phyloP scores from a whole-genome alignment of 2,797 vertebrate genomes.

The Lemur catta region DNA sequence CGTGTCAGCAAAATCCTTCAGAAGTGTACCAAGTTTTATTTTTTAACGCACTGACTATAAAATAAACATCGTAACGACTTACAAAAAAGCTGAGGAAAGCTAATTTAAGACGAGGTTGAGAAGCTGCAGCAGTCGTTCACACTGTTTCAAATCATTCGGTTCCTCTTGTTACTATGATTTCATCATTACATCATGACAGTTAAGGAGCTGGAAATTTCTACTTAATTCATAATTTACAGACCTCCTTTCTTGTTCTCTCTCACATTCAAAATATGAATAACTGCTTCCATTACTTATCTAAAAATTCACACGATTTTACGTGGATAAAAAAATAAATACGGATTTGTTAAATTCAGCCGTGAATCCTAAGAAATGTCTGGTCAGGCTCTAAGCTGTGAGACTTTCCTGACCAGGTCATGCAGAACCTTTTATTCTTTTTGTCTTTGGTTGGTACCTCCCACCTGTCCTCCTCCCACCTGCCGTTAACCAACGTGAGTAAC shows the following conservation, averaged over 20 bases:
- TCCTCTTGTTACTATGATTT: not conserved
- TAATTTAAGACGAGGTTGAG: not conserved
- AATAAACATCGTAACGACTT: not conserved
- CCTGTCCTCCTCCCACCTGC: not conserved
- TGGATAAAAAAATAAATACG: not conserved
- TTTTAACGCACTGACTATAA: not conserved
- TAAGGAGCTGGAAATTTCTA: not conserved
- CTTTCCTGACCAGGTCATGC: not conserved
- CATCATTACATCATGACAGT: not conserved
- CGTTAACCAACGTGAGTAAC: not conserved
- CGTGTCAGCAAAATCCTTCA: rapidly evolving
- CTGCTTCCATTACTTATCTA: not conserved
- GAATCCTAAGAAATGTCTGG: not conserved
- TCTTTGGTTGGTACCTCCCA: not conserved
- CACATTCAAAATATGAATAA: not conserved
- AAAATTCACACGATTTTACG: not conserved
- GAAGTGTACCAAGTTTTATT: not conserved
- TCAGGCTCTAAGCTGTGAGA: not conserved
- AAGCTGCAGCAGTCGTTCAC: rapidly evolving
- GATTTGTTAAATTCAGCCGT: not conserved
- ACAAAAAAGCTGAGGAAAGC: not conserved
- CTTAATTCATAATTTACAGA: not conserved
- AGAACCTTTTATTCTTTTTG: not conserved
- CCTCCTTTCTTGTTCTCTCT: not conserved
- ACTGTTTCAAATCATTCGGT: rapidly evolving